Conservation (phyloP, 2,888 invertebrate species). For the Diadromus collaris region DNA sequence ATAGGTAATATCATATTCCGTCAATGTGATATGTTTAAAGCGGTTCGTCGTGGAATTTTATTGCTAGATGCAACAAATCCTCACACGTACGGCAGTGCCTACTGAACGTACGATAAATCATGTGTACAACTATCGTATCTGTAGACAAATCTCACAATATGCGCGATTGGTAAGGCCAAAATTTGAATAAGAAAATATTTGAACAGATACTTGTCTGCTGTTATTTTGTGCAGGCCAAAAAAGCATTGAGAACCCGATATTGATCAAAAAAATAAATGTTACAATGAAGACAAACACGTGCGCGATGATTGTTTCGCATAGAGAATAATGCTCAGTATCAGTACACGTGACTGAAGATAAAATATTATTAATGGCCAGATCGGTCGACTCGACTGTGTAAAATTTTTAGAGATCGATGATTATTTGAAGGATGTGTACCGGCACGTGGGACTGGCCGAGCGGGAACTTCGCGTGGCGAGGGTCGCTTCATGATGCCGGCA, state of each 20-base stretch:
- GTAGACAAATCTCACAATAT: slow-evolving; percentile 35
- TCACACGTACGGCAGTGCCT: slow-evolving; percentile 16
- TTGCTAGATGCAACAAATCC: slow-evolving; percentile 30
- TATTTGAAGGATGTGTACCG: slow-evolving; percentile 80
- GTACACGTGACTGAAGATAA: background rate
- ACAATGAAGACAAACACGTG: slow-evolving; percentile 45
- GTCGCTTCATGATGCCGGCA: slow-evolving; percentile 80
- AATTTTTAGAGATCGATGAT: slow-evolving; percentile 52
- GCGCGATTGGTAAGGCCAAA: background rate
- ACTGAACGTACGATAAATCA: slow-evolving; percentile 16
- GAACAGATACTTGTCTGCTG: slow-evolving; percentile 2
- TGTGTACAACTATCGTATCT: slow-evolving; percentile 50
- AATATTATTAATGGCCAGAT: background rate
- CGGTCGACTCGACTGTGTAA: background rate
- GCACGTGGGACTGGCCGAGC: slow-evolving; percentile 84
- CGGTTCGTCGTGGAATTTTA: slow-evolving; percentile 32
- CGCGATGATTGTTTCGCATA: slow-evolving; percentile 24
- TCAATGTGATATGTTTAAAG: slow-evolving; percentile 61
- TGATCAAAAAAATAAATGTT: too few species aligned
- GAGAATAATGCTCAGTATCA: slow-evolving; percentile 23
- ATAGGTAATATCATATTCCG: slow-evolving; percentile 67
- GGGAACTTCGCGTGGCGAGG: slow-evolving; percentile 80
- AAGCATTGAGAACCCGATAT: background rate
- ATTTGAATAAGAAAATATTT: slow-evolving; percentile 22
- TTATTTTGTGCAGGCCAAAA: background rate